Evolutionary conservation across 2,113 vertebrate species (phyloP).

Genomic region (Hirundichthys speculiger): DNA sequence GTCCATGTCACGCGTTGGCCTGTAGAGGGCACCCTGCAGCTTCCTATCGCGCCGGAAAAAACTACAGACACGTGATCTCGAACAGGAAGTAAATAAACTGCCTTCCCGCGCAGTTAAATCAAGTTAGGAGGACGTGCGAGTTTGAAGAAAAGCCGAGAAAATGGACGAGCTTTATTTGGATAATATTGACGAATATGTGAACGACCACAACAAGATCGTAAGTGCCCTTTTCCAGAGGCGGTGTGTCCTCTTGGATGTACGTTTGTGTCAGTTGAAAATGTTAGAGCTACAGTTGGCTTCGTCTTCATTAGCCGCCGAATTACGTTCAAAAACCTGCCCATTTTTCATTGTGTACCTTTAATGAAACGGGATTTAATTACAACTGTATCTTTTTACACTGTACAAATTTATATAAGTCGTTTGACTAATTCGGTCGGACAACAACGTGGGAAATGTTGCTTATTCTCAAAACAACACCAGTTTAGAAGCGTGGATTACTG

Average conservation of each 20-base stretch:
- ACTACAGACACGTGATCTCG: conserved; percentile 38
- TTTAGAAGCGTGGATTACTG: neutral
- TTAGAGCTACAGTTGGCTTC: neutral
- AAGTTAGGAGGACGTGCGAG: rapidly evolving
- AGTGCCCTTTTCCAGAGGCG: conserved; percentile 46
- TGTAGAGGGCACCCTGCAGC: conserved; percentile 35
- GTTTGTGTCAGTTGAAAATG: neutral
- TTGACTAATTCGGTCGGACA: neutral
- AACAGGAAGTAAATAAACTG: conserved; percentile 74
- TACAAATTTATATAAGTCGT: rapidly evolving
- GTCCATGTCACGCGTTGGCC: neutral
- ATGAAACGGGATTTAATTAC: rapidly evolving
- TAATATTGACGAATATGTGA: conserved; percentile 94
- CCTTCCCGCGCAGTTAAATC: conserved; percentile 62
- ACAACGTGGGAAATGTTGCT: rapidly evolving
- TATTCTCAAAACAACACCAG: neutral
- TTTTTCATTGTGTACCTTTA: neutral
- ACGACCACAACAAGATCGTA: conserved; percentile 94
- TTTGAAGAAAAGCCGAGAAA: conserved; percentile 4
- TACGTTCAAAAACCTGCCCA: neutral
- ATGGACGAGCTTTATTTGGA: conserved; percentile 94
- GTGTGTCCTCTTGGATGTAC: too few species aligned
- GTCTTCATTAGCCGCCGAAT: neutral
- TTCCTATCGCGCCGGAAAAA: neutral
- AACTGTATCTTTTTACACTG: rapidly evolving